These are phyloP conservation scores for Drosophila infuscata DNA, from an alignment of 2,888 invertebrate genomes.

Conservation along the genomic window DNA sequence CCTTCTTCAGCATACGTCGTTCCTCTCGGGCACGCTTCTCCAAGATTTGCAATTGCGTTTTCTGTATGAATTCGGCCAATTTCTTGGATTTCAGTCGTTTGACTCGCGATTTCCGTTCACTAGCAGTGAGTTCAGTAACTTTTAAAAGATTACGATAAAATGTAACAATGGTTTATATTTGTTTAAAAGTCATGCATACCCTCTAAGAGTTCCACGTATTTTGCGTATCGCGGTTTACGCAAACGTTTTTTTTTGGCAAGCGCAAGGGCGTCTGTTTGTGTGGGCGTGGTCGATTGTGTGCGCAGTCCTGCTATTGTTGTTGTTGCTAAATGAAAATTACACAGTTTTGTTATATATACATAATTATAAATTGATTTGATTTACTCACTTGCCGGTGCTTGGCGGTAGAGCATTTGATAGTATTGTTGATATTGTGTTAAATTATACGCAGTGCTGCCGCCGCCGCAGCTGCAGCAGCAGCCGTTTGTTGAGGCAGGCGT, in stretches of 20 bases:
- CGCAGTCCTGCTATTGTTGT: constrained; percentile 47
- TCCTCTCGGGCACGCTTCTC: constrained; percentile 68
- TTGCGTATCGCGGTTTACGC: constrained; percentile 84
- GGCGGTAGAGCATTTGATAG: constrained; percentile 73
- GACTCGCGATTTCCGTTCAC: constrained; percentile 89
- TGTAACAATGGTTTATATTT: background rate
- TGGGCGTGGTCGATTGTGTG: constrained; percentile 78
- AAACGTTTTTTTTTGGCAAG: constrained; percentile 65
- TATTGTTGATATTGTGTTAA: constrained; percentile 67
- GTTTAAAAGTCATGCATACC: constrained; percentile 85
- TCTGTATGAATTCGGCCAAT: constrained; percentile 88
- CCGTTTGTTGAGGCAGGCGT: constrained; percentile 44
- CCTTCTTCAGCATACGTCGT: constrained; percentile 44
- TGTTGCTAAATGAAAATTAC: constrained; percentile 11
- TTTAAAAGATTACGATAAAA: background rate
- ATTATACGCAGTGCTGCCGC: constrained; percentile 43
- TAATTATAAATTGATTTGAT: background rate
- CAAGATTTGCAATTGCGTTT: constrained; percentile 84
- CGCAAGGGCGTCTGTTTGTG: constrained; percentile 62
- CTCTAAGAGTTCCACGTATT: constrained; percentile 89
- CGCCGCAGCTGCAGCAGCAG: constrained; percentile 51
- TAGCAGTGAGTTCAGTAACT: constrained; percentile 89
- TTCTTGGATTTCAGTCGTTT: constrained; percentile 89
- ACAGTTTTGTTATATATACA: background rate
- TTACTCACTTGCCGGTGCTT: constrained; percentile 61